A percentile compares a stretch with the other conserved stretches of the same genome.
Conservation (phyloP, 2,888 invertebrate genomes). For the Pseudanteris insignis region DNA sequence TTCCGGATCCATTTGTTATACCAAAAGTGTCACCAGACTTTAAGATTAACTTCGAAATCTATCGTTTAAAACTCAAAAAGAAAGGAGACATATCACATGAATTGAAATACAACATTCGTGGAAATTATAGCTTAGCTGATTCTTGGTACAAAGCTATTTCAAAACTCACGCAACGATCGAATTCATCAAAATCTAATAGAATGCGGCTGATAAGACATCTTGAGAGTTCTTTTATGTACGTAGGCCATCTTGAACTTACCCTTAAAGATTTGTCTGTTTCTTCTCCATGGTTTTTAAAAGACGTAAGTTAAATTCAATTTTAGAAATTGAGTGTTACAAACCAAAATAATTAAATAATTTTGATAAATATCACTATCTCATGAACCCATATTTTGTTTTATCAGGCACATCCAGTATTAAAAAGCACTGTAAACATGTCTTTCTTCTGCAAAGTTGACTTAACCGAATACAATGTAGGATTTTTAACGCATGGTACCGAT, state of each 20-base stretch:
- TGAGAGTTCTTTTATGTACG: slow-evolving; percentile 51
- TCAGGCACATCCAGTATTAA: slow-evolving; percentile 46
- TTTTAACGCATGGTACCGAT: slow-evolving; percentile 68
- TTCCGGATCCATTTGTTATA: slow-evolving; percentile 58
- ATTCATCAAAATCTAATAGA: background rate
- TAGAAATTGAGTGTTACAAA: too few species aligned
- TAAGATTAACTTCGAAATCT: slow-evolving; percentile 67
- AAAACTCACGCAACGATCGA: slow-evolving; percentile 42
- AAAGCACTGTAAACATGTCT: slow-evolving; percentile 54
- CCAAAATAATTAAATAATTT: too few species aligned
- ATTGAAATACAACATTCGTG: slow-evolving; percentile 57
- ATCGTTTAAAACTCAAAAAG: slow-evolving; percentile 64
- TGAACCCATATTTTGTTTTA: background rate
- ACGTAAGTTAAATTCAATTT: slow-evolving; percentile 20
- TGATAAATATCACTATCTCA: too few species aligned
- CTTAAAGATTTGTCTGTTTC: slow-evolving; percentile 52
- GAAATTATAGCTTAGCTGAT: slow-evolving; percentile 41
- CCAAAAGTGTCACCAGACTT: slow-evolving; percentile 61
- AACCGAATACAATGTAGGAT: slow-evolving; percentile 64
- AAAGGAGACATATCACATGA: slow-evolving; percentile 59
- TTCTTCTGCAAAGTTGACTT: slow-evolving; percentile 55
- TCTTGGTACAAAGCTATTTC: slow-evolving; percentile 34
- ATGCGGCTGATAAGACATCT: slow-evolving; percentile 11
- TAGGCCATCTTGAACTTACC: slow-evolving; percentile 51
- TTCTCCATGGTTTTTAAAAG: slow-evolving; percentile 9